These are phyloP conservation scores for Drosophila picticornis DNA, from an alignment of 2,888 invertebrate species.

Conservation along the genomic window DNA sequence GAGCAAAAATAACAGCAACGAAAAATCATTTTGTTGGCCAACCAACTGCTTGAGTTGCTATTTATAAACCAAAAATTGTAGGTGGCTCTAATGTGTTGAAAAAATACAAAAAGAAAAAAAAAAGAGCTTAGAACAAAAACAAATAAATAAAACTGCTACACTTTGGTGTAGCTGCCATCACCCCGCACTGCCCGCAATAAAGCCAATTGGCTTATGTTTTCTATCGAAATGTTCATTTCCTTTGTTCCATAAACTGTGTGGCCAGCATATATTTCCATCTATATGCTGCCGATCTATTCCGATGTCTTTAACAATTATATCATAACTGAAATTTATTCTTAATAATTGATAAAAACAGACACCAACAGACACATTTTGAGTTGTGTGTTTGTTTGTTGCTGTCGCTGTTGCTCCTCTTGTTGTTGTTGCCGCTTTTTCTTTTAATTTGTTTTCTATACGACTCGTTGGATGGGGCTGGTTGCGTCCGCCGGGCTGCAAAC, in stretches of 20 bases:
- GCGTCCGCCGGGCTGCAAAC: slow-evolving; percentile 50
- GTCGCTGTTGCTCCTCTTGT: slow-evolving; percentile 26
- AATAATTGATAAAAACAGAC: slow-evolving; percentile 17
- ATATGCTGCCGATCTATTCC: slow-evolving; percentile 5
- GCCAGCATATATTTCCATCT: slow-evolving; percentile 20
- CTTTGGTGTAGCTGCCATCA: slow-evolving; percentile 49
- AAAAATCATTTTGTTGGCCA: slow-evolving; percentile 73
- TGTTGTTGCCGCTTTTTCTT: slow-evolving; percentile 12
- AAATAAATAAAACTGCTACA: slow-evolving; percentile 61
- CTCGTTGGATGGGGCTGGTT: slow-evolving; percentile 33
- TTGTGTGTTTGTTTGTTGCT: slow-evolving; percentile 19
- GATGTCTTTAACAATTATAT: slow-evolving; percentile 26
- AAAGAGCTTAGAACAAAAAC: slow-evolving; percentile 46
- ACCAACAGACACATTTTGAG: slow-evolving; percentile 24
- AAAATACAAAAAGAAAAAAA: slow-evolving; percentile 46
- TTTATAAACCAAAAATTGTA: slow-evolving; percentile 85
- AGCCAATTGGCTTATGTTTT: slow-evolving; percentile 38
- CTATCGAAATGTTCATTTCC: slow-evolving; percentile 38
- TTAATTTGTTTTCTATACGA: slow-evolving; percentile 40
- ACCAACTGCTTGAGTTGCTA: slow-evolving; percentile 80
- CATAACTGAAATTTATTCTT: slow-evolving; percentile 27
- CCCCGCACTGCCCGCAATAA: not conserved
- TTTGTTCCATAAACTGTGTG: slow-evolving; percentile 50
- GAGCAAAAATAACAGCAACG: slow-evolving; percentile 71
- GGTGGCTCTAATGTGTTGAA: slow-evolving; percentile 81